These are phyloP conservation scores for Drosophila macrospina DNA, from an alignment of 2,888 invertebrate genomes.

Conservation along the genomic window DNA sequence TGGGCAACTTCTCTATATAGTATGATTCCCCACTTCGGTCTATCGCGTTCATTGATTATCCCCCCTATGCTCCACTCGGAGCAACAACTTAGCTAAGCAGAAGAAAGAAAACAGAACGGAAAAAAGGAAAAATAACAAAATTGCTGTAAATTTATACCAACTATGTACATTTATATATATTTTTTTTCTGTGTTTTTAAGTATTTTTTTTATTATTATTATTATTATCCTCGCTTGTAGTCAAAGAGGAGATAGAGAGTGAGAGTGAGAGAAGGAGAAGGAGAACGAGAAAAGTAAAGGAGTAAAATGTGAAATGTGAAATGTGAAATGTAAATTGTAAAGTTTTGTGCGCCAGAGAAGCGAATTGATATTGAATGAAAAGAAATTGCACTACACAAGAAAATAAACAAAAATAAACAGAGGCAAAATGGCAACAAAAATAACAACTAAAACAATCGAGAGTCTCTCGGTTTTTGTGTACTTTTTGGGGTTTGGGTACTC, in stretches of 20 bases:
- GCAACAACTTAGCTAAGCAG: conserved; percentile 24
- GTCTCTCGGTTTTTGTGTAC: conserved; percentile 5
- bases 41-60: conserved; percentile 32
- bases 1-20: conserved; percentile 27
- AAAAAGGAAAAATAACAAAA: conserved; percentile 15
- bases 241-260: conserved; percentile 17
- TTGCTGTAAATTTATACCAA: conserved; percentile 41
- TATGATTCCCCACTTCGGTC: conserved; percentile 18
- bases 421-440: conserved; percentile 33
- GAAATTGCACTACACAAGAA: conserved; percentile 44
- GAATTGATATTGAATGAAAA: conserved; percentile 62
- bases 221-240: conserved; percentile 33
- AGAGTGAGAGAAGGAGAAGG: neutral
- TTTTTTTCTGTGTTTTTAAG: conserved; percentile 37
- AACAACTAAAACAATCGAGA: conserved; percentile 16
- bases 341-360: conserved; percentile 33
- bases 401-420: conserved; percentile 44
- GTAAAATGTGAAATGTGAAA: conserved; percentile 11
- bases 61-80: conserved; percentile 1
- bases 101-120: conserved; percentile 3
- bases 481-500: neutral
- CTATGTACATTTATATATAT: conserved; percentile 47
- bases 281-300: conserved; percentile 9
- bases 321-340: conserved; percentile 58
- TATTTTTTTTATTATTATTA: conserved; percentile 9